These are phyloP conservation scores for Abscondita cerata DNA, from an alignment of 2,888 invertebrate genomes.

Conservation along the genomic window DNA sequence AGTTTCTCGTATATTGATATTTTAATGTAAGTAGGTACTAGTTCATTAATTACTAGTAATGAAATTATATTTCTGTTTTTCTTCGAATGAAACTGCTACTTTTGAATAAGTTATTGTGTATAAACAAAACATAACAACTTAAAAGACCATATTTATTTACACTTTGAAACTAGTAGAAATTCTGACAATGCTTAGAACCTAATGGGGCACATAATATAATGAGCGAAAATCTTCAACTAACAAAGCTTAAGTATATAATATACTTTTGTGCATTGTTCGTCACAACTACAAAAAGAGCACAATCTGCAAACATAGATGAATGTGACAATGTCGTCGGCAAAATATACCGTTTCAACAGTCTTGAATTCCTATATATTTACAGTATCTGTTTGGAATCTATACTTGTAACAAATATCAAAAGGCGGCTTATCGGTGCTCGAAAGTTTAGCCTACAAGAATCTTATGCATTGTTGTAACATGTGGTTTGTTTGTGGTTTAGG, in stretches of 20 bases:
- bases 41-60: no score
- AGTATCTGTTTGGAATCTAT: slow-evolving; percentile 54
- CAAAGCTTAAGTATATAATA: slow-evolving; percentile 47
- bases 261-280: slow-evolving; percentile 51
- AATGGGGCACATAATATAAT: slow-evolving; percentile 48
- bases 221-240: slow-evolving; percentile 37
- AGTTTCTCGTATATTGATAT: no score
- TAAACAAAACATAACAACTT: no score
- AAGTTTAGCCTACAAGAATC: slow-evolving; percentile 38
- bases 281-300: slow-evolving; percentile 53
- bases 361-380: slow-evolving; percentile 54
- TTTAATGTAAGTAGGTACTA: no score
- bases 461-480: slow-evolving; percentile 43
- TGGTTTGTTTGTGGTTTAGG: slow-evolving; percentile 52
- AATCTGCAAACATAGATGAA: slow-evolving; percentile 46
- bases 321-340: slow-evolving; percentile 45
- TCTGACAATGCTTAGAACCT: slow-evolving; percentile 42
- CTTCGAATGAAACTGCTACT: no score
- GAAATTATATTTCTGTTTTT: no score
- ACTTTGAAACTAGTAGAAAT: slow-evolving; percentile 27
- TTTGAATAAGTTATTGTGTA: no score
- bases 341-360: slow-evolving; percentile 54
- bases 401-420: slow-evolving; percentile 51
- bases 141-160: slow-evolving; percentile 25
- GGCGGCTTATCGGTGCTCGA: slow-evolving; percentile 47